Base-by-base conservation (phyloP, 2,888 invertebrate species). In the Lepidocyrtoides sp. region DNA sequence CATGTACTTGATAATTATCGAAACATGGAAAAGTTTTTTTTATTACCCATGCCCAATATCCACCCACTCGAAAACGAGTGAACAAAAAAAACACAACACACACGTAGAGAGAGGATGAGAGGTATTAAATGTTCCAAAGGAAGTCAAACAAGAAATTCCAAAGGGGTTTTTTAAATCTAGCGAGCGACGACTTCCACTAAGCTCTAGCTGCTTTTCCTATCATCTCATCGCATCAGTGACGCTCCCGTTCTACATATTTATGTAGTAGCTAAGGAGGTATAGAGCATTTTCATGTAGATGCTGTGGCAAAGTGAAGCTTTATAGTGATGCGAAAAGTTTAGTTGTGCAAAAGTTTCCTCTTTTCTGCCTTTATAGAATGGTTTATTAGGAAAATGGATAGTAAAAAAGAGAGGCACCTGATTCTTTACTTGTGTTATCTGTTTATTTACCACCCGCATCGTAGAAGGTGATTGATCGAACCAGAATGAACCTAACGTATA, bases 401-500 rank as follows among this genome's bases (percentile, higher is more conserved):
- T 48, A 77, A 51, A 77, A 44, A 48, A 48, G 26, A 77, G 20
- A 51, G 77, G 29, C 29, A 48, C 51, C 48, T 26, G 23, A 77
- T 48, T 77, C 77, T 29, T 77, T n/a, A 26, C 2, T 48, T 26
- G 5, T n/a, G 41, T 26, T 44, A 63, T 60, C 36, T 83, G 63
- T 83, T 83, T 83, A 83, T 83, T 83, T 83, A 51, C 83, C 48
- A 48, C 77, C 77, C 77, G 51, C 77, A 77, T 83, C 66, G 66
- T 36, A 60, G 26, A 54, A 69, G 84, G 69, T 85, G 84, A 85
- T 85, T 85, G 84, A 85, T 85, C 84, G 84, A 77, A 51, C 77
- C 51, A 48, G 48, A 77, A 77, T 77, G 26, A 77, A 29, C 77
- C 23, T 1, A 48, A 1, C 69, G 12, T 17, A 36, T 72, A 72